A percentile compares a stretch with the other conserved stretches of the same genome.
These are phyloP conservation scores for Chalcis sispes DNA, from an alignment of 2,888 invertebrate species.

Conservation along the genomic window DNA sequence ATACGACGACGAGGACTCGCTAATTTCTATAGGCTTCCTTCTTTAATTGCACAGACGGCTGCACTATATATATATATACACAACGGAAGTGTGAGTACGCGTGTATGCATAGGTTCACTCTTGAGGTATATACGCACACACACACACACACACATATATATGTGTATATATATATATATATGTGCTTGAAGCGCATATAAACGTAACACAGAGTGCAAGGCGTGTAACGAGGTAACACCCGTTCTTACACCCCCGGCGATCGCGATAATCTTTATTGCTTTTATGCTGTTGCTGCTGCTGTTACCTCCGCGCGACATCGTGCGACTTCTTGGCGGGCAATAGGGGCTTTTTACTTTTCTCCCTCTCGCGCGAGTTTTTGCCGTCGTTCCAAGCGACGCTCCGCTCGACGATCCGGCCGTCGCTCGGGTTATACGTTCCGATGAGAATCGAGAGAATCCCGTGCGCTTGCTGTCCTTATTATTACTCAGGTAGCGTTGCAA, in stretches of 20 bases:
- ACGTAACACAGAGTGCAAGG: neutral
- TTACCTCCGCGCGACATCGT: slow-evolving; percentile 22
- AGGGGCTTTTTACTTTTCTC: neutral
- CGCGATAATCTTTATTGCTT: slow-evolving; percentile 66
- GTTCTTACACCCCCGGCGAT: slow-evolving; percentile 66
- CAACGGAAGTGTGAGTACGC: no score
- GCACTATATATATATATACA: no score
- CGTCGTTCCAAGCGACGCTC: no score
- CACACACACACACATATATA: no score
- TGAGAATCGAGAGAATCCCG: neutral
- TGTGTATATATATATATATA: neutral
- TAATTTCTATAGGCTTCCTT: slow-evolving; percentile 74
- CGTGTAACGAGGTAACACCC: slow-evolving; percentile 70
- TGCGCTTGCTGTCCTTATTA: slow-evolving; percentile 23
- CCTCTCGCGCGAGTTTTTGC: neutral
- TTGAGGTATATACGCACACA: no score
- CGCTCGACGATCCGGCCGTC: no score
- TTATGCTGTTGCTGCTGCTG: slow-evolving; percentile 45
- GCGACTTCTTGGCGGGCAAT: neutral
- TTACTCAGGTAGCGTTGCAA: slow-evolving; percentile 33
- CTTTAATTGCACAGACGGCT: slow-evolving; percentile 72
- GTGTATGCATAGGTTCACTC: no score
- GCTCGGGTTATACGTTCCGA: no score
- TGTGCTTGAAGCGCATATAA: no score
- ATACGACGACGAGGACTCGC: neutral